Percentiles rank a stretch among this genome's conserved stretches.
Conservation (phyloP, 2,113 vertebrate species). For the Drymodes brunneopygia region DNA sequence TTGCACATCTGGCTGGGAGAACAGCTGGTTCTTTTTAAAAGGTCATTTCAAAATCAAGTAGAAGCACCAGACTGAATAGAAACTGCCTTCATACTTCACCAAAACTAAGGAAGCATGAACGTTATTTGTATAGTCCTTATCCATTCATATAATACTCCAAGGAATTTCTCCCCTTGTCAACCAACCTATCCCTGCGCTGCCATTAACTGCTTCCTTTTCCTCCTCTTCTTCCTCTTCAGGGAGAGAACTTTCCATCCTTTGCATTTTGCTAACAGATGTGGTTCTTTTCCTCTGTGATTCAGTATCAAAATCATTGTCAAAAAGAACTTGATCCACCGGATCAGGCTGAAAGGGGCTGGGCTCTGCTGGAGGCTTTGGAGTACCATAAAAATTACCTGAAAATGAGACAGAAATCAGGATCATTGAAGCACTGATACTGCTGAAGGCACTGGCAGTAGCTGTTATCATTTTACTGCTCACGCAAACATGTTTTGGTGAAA, state of each 20-base stretch:
- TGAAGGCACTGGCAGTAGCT: neutral
- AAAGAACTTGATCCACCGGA: constrained; percentile 94
- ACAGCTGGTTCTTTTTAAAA: constrained; percentile 55
- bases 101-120: neutral
- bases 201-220: constrained; percentile 86
- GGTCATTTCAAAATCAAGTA: neutral
- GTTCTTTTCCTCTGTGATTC: constrained; percentile 95
- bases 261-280: constrained; percentile 97
- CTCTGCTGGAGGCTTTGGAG: constrained; percentile 93
- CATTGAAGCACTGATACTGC: neutral
- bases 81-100: neutral
- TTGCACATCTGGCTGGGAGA: constrained; percentile 48
- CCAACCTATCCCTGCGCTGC: constrained; percentile 83
- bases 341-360: constrained; percentile 94
- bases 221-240: constrained; percentile 98
- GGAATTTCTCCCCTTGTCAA: neutral
- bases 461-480: accelerated
- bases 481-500: neutral
- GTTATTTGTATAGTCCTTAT: neutral
- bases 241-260: constrained; percentile 89
- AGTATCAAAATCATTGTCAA: constrained; percentile 92
- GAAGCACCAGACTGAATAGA: neutral
- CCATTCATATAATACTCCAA: neutral
- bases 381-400: constrained; percentile 96
- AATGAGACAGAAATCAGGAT: neutral